Evolutionary conservation across 2,888 invertebrate species (phyloP), one percentile per base, ranked within the genome.

Genomic region (Lissocephala sabroskyi): DNA sequence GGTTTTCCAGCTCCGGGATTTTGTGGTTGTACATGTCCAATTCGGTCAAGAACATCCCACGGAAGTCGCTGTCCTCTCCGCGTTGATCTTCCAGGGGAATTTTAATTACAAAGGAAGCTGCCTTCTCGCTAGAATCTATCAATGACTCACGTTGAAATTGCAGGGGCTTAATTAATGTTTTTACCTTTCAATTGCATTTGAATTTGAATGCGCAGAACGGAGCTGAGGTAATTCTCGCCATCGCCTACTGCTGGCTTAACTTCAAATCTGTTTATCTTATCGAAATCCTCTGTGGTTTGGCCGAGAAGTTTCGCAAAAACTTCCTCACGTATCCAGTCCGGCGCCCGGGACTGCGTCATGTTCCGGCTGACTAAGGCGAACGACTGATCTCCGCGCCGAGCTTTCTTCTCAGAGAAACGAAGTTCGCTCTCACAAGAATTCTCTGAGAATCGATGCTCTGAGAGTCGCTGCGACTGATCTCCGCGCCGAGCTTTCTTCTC

Each of bases 161-260:
- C n/a, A n/a, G n/a, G n/a, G n/a, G n/a, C n/a, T n/a, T n/a, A n/a
- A n/a, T n/a, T n/a, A n/a, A n/a, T n/a, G n/a, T n/a, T n/a, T n/a
- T 45, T 45, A 82, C 81, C 74, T 60, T 67, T 59, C 10, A 80
- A 45, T 46, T 62, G 56, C 29, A 80, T 45, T 17, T 52, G 47
- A 17, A 82, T 62, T 14, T 43, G 41, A 1, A 76, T 58, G 29
- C 82, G 67, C 26, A 77, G 49, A 52, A 82, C 77, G 41, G 65
- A 52, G 2, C 82, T 77, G 13, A 65, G 47, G 52, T 73, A 82
- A 28, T 83, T 82, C 56, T 83, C 83, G 2, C 79, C 82, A 1
- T 61, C 55, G 5, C 55, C 64, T 26, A 71, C 67, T 2, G 79
- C 81, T 1, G 71, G 50, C 1, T 42, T 50, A 1, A 58, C 50